These are phyloP conservation scores for Lasioglossum vierecki DNA, from an alignment of 2,888 invertebrate genomes.

Conservation along the genomic window DNA sequence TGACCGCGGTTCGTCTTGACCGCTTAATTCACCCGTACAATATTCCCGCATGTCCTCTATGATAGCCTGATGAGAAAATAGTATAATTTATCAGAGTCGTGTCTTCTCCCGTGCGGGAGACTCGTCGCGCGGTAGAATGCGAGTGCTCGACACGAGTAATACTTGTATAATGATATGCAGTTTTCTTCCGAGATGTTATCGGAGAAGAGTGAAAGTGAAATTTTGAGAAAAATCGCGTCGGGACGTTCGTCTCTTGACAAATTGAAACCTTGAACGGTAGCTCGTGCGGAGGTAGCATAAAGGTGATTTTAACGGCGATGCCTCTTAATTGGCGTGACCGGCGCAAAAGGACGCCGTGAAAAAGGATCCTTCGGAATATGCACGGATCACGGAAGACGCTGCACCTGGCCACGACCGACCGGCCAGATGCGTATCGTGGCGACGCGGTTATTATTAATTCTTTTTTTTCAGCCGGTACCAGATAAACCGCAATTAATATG, in stretches of 20 bases:
- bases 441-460: conserved; percentile 74
- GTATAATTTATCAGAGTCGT: background rate
- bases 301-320: conserved; percentile 77
- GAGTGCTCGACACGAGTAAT: background rate
- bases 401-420: conserved; percentile 70
- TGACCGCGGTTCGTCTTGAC: conserved; percentile 12
- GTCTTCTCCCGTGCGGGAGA: background rate
- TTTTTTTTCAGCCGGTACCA: conserved; percentile 58
- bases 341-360: conserved; percentile 67
- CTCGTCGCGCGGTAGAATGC: background rate
- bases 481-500: conserved; percentile 70
- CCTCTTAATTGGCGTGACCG: conserved; percentile 78
- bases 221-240: conserved; percentile 22
- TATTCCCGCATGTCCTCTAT: background rate
- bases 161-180: background rate
- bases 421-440: conserved; percentile 73
- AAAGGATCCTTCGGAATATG: conserved; percentile 67
- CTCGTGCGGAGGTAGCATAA: conserved; percentile 57
- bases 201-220: conserved; percentile 46
- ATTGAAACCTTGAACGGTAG: conserved; percentile 72
- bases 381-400: conserved; percentile 69
- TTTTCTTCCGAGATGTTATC: background rate
- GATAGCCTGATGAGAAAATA: background rate
- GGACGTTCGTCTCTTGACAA: conserved; percentile 55
- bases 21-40: background rate